phyloP scores from a whole-genome alignment of 2,113 vertebrate species.

The Anguilla japonica region DNA sequence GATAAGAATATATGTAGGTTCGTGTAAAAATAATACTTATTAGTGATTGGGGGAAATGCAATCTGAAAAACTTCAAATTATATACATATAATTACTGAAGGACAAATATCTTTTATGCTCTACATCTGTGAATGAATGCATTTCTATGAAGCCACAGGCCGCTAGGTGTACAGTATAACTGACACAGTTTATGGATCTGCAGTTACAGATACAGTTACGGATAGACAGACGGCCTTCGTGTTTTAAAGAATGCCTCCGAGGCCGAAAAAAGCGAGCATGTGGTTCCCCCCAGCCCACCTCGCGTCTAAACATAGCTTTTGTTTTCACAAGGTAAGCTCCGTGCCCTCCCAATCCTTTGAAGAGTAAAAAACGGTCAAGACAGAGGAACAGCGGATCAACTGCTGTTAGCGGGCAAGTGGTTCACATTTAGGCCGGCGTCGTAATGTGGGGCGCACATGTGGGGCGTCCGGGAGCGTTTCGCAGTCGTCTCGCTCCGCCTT shows the following conservation, averaged over 20 bases:
- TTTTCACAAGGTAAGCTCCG: slow-evolving; percentile 66
- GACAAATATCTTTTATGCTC: background rate
- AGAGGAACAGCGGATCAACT: slow-evolving; percentile 62
- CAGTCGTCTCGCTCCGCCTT: slow-evolving; percentile 31
- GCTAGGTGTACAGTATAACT: background rate
- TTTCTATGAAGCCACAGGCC: background rate
- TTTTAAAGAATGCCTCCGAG: slow-evolving; percentile 70
- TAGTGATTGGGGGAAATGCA: background rate
- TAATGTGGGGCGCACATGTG: slow-evolving; percentile 72
- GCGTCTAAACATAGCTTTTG: slow-evolving; percentile 54
- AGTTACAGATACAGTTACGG: slow-evolving; percentile 51
- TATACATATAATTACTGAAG: background rate
- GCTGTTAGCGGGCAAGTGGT: slow-evolving; percentile 66
- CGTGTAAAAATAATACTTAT: background rate
- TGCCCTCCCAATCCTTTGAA: slow-evolving; percentile 62
- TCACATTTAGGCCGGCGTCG: slow-evolving; percentile 60
- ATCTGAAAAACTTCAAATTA: background rate
- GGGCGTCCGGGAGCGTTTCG: slow-evolving; percentile 45
- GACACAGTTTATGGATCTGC: slow-evolving; percentile 55
- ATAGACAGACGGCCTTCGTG: slow-evolving; percentile 64
- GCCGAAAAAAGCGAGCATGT: slow-evolving; percentile 68
- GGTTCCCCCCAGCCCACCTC: slow-evolving; percentile 55
- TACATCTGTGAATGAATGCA: slow-evolving; percentile 20
- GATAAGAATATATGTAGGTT: background rate
- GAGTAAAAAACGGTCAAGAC: slow-evolving; percentile 50